Base-by-base conservation (phyloP, 2,888 invertebrate genomes). In the Cataglyphis albicans region DNA sequence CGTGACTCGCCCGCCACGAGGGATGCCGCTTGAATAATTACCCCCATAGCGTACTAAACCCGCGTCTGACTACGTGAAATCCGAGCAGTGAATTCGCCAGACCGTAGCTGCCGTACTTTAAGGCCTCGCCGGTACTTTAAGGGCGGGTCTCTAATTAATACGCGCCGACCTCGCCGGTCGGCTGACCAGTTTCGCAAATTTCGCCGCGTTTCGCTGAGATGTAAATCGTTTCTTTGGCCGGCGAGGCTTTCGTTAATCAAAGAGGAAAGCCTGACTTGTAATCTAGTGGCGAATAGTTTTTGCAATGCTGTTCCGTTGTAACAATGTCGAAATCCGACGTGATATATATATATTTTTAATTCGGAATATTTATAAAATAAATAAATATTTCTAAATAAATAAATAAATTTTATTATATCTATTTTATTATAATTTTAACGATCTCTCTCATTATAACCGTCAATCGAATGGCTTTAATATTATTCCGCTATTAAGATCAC, bases 11-110 rank as follows among this genome's bases (percentile, higher is more conserved):
- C 82, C 86, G 91, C 91, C 92, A 90, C 90, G 91, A 91, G 92
- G 92, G 93, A 93, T 92, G 92, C 93, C 92, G 91, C 92, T 93
- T 94, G 94, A 94, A 94, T 94, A 94, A 94, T 94, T 94, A 94
- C 92, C 93, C 93, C 92, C 93, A 89, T 89, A 92, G 90, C 89
- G 93, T 90, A 91, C 91, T 91, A 91, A 93, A 91, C 91, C 92
- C 91, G 87, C 87, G 91, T 90, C 91, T 89, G 90, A 89, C 90
- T 91, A 91, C 91, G 91, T 92, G 92, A 93, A 94, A 94, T 93
- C 93, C 92, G 91, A 92, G 93, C 91, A 93, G 88, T 90, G 92
- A 93, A 93, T 93, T 92, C 91, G 90, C 92, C 90, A 91, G 91
- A 91, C 90, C 91, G 87, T 89, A 85, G 87, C 76, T 88, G 86